Conservation (phyloP, 2,113 vertebrate species). For the Lagenorhynchus albirostris region DNA sequence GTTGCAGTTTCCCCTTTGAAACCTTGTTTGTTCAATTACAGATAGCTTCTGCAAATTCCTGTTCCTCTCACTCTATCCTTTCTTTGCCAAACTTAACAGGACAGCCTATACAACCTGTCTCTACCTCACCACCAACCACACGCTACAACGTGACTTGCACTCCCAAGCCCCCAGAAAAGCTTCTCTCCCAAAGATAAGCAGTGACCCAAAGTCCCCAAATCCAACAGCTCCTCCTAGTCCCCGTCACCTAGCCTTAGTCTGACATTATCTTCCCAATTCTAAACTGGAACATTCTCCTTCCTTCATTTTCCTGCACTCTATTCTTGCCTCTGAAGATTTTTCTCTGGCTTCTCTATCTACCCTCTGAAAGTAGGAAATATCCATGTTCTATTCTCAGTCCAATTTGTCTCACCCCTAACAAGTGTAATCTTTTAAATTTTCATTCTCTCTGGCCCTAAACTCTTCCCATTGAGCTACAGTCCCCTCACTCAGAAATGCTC, state of each 20-base stretch:
- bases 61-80: background rate
- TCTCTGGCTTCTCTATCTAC: background rate
- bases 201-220: background rate
- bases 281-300: background rate
- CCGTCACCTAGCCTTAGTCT: background rate
- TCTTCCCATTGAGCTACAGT: background rate
- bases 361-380: background rate
- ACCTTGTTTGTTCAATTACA: conserved; percentile 12
- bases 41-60: conserved; percentile 25
- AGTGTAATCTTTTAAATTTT: background rate
- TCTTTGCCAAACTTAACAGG: background rate
- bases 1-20: conserved; percentile 36
- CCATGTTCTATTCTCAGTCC: background rate
- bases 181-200: background rate
- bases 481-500: background rate
- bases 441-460: background rate
- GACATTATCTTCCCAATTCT: background rate
- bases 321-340: background rate
- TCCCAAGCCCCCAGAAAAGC: background rate
- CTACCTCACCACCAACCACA: background rate
- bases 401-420: background rate
- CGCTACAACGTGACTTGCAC: background rate
- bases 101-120: background rate
- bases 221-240: background rate
- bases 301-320: background rate